These are phyloP conservation scores for Peromyscus polionotus DNA, from an alignment of 2,113 vertebrate genomes.

Conservation along the genomic window DNA sequence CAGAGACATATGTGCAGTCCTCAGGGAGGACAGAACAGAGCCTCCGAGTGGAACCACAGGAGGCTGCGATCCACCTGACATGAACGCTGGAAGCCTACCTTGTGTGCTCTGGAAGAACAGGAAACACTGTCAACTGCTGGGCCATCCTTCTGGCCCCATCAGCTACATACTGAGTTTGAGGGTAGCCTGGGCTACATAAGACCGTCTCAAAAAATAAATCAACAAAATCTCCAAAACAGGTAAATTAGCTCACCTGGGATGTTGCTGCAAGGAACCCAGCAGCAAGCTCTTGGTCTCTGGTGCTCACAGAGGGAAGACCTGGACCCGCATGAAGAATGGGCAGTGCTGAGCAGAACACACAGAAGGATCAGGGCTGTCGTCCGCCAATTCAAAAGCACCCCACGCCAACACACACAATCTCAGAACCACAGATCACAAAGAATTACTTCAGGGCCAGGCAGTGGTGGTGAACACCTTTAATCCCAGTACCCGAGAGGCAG, in stretches of 20 bases:
- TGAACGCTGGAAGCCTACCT: not conserved
- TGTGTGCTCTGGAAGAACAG: not conserved
- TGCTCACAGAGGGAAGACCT: slow-evolving; percentile 59
- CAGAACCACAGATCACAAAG: not conserved
- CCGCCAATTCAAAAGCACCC: not conserved
- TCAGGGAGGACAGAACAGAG: not conserved
- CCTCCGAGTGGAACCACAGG: not conserved
- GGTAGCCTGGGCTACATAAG: not conserved
- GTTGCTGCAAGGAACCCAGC: slow-evolving; percentile 71
- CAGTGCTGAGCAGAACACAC: slow-evolving; percentile 39
- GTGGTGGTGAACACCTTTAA: not conserved
- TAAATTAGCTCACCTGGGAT: slow-evolving; percentile 72
- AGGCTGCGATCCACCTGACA: not conserved
- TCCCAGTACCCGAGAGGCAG: not conserved
- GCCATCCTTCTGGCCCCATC: not conserved
- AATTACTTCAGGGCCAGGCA: not conserved
- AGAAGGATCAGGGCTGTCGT: slow-evolving; percentile 1
- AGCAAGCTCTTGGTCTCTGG: slow-evolving; percentile 77
- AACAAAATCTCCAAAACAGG: not conserved
- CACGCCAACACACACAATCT: not conserved
- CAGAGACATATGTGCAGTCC: not conserved
- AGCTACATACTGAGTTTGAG: not conserved
- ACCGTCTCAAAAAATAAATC: not conserved
- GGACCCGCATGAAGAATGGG: slow-evolving; percentile 71
- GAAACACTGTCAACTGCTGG: not conserved